phyloP scores from a whole-genome alignment of 2,797 vertebrate species.

The Manis crassicaudata region DNA sequence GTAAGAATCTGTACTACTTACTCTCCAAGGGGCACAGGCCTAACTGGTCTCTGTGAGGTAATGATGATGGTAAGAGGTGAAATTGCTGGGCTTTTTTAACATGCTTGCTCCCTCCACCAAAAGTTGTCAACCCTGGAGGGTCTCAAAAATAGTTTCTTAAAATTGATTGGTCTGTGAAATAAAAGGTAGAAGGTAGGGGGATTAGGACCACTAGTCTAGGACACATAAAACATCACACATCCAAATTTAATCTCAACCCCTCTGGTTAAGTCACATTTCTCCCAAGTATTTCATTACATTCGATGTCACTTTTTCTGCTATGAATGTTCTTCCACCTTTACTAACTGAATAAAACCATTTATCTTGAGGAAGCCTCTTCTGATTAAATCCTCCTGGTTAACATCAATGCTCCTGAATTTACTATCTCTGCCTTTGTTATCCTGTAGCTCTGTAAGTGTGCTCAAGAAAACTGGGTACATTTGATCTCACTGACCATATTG shows the following conservation, averaged over 20 bases:
- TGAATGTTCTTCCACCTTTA: neutral
- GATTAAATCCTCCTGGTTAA: neutral
- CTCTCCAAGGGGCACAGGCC: neutral
- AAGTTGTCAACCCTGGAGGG: neutral
- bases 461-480: neutral
- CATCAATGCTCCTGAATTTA: neutral
- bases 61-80: neutral
- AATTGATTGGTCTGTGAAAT: neutral
- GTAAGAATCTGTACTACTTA: neutral
- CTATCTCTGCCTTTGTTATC: neutral
- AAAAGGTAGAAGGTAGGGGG: neutral
- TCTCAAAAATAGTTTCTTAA: conserved; percentile 12
- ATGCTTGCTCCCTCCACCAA: neutral
- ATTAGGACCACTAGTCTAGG: neutral
- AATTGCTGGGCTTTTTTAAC: neutral
- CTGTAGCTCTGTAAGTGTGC: neutral
- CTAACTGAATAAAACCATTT: neutral
- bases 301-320: neutral
- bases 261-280: neutral
- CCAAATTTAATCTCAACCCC: neutral
- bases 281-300: neutral
- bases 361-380: neutral
- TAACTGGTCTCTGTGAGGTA: neutral
- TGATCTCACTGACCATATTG: neutral
- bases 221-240: neutral